Evolutionary conservation across 64 coral and sea anemone genomes (phyloP).

Genomic region (Montipora foliosa): DNA sequence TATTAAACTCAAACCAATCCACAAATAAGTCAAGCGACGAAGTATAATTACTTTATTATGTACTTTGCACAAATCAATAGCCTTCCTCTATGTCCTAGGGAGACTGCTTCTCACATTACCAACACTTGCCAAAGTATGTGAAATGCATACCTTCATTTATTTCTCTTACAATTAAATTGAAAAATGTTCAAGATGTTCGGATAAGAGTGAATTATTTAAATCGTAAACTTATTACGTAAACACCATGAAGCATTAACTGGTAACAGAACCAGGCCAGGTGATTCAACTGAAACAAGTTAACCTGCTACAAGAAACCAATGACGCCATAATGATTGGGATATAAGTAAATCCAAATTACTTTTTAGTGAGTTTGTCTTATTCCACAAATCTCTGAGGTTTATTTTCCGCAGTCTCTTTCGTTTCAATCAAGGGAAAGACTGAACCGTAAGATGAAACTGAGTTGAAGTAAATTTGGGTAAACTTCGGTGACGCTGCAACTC

Average conservation of each 20-base stretch:
- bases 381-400: neutral
- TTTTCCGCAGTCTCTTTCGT: neutral
- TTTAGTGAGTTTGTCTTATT: neutral
- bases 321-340: conserved; percentile 12
- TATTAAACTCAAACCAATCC: neutral
- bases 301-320: conserved; percentile 21
- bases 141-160: too few species aligned
- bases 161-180: too few species aligned
- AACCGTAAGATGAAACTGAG: neutral
- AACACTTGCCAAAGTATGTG: neutral
- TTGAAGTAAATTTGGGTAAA: neutral
- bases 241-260: neutral
- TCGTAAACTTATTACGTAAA: neutral
- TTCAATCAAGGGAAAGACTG: neutral
- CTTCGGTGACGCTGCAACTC: conserved; percentile 16
- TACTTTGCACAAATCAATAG: neutral
- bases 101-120: neutral
- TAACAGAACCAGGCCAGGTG: neutral
- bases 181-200: neutral
- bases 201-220: neutral
- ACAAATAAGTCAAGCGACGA: neutral
- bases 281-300: neutral
- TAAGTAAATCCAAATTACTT: conserved; percentile 18
- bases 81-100: too few species aligned
- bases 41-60: neutral